These are phyloP conservation scores for Nymphalis c-album DNA, from an alignment of 2,888 invertebrate species.

Conservation along the genomic window DNA sequence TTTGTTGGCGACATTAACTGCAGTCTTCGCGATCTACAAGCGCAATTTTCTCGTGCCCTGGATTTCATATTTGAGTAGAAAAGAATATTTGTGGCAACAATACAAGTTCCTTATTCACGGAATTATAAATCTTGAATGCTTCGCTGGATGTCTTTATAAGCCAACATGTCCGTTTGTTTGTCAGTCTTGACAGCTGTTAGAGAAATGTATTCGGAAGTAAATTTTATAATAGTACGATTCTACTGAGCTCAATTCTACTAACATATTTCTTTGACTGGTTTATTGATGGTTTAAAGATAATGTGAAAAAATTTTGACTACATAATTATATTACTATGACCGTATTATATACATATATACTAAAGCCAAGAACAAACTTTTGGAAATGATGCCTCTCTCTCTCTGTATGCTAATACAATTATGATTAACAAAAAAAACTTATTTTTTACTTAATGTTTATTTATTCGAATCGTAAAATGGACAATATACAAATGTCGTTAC, in stretches of 20 bases:
- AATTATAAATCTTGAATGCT: constrained; percentile 30
- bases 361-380: too few relatives aligned
- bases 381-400: too few relatives aligned
- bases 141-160: constrained; percentile 33
- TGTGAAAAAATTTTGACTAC: too few relatives aligned
- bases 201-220: not conserved
- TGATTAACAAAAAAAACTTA: too few relatives aligned
- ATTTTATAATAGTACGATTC: not conserved
- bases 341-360: too few relatives aligned
- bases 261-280: too few relatives aligned
- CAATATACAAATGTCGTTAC: too few relatives aligned
- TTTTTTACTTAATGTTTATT: too few relatives aligned
- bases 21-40: constrained; percentile 27
- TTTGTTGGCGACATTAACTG: constrained; percentile 40
- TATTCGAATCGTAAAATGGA: too few relatives aligned
- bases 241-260: not conserved
- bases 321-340: too few relatives aligned
- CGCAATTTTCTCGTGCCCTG: constrained; percentile 33
- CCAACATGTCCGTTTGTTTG: constrained; percentile 18
- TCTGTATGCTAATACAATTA: too few relatives aligned
- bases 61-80: constrained; percentile 34
- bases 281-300: too few relatives aligned
- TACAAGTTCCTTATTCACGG: constrained; percentile 31
- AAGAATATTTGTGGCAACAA: constrained; percentile 37
- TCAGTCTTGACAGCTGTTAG: constrained; percentile 7